Base-by-base conservation (phyloP, 2,888 invertebrate genomes). In the Conistra vaccinii region DNA sequence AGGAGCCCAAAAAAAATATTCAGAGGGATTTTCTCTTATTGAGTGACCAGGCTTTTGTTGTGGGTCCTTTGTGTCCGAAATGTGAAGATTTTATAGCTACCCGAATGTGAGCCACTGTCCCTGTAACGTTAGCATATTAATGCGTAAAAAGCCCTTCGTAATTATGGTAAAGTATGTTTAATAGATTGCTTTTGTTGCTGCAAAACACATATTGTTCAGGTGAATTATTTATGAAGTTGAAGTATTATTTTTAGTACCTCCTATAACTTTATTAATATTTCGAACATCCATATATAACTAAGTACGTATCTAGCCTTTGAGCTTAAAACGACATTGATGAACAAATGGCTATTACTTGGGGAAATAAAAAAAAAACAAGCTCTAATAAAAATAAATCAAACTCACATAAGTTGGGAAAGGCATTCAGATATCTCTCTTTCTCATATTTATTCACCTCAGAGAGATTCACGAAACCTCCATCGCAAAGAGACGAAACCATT, bases 1-100 rank as follows among this genome's bases (percentile, higher is more conserved):
- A 0, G 20, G 6, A 12, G 29, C 12, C 20, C 29, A 58, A 68
- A 83, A 88, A 86, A 81, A 81, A 78, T 81, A 4, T 9, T 87
- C 78, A 73, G 65, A 77, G 75, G 85, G 88, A 89, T 90, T 89
- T 89, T 85, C 86, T 87, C 84, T 87, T 85, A 89, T 90, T 91
- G 89, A 88, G 77, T 71, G 65, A 78, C 73, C 77, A 73, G 69
- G 82, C 87, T 85, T 87, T 91, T 91, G 89, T 90, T 86, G 82
- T 45, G 73, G 66, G 57, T 85, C 85, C 82, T 85, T 90, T 91
- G 90, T 90, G 84, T 81, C 76, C 69, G 72, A 78, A 84, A 85
- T 83, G 85, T 79, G 77, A 83, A 86, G 85, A 86, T 87, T 88
- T 87, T 86, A 85, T 87, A 85, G 79, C 83, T 77, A 82, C 60